These are phyloP conservation scores for Stylophora pistillata DNA, from an alignment of 64 coral and sea anemone species.

Conservation along the genomic window DNA sequence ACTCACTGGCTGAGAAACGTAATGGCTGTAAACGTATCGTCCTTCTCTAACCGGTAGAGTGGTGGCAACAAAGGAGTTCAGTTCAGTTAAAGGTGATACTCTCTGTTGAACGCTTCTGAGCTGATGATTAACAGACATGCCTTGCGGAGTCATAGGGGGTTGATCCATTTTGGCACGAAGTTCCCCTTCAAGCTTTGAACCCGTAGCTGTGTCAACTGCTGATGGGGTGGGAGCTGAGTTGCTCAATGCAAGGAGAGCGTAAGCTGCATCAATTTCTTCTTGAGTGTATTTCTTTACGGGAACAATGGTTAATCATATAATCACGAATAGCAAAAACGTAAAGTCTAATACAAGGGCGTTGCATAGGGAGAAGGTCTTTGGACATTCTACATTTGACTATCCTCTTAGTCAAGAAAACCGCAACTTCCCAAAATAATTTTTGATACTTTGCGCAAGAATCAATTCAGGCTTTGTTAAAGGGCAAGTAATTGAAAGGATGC, in stretches of 20 bases:
- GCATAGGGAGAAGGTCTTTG: no score
- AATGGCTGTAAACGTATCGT: neutral
- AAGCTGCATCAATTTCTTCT: slow-evolving; percentile 36
- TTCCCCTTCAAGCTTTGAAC: neutral
- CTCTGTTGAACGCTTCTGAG: neutral
- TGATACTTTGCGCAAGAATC: no score
- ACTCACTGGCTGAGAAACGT: slow-evolving; percentile 1
- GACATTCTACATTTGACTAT: no score
- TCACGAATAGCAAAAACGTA: no score
- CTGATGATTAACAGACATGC: neutral
- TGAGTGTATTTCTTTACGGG: slow-evolving; percentile 2
- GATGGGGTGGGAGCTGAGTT: neutral
- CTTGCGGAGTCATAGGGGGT: neutral
- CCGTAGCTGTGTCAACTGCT: neutral
- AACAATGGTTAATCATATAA: no score
- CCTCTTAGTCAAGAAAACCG: no score
- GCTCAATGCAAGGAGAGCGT: slow-evolving; percentile 22
- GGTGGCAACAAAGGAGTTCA: neutral
- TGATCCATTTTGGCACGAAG: neutral
- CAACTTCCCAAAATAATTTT: no score
- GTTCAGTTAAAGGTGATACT: slow-evolving; percentile 20
- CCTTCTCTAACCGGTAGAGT: neutral
- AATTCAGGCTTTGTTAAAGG: no score
- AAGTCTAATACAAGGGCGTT: no score
- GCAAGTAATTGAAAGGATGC: no score